phyloP scores from a whole-genome alignment of 2,797 vertebrate genomes.

The Esox masquinongy region DNA sequence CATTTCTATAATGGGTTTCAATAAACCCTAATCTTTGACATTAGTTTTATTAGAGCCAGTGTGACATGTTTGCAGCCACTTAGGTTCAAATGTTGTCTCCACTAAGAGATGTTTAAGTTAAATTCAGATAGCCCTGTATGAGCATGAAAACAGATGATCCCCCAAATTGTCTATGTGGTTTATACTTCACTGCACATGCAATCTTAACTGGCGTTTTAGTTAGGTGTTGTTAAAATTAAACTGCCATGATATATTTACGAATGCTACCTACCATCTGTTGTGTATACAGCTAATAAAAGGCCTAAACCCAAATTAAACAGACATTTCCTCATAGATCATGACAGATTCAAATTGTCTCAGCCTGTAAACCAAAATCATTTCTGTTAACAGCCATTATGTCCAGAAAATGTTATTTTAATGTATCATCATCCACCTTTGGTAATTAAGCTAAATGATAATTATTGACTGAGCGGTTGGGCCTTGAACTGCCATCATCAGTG shows the following conservation, averaged over 20 bases:
- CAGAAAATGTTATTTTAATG: not conserved
- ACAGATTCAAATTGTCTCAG: not conserved
- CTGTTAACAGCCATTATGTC: not conserved
- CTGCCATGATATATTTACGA: not conserved
- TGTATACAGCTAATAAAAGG: not conserved
- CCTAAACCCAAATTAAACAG: not conserved
- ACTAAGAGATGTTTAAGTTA: not conserved
- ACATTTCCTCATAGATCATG: not conserved
- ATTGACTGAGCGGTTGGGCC: not conserved
- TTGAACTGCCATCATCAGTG: not conserved
- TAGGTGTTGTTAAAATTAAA: not conserved
- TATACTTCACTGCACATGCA: not conserved
- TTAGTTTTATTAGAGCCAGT: not conserved
- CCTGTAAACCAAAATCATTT: not conserved
- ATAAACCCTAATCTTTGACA: too few relatives aligned
- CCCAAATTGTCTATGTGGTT: not conserved
- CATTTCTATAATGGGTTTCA: too few relatives aligned
- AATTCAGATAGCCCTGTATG: not conserved
- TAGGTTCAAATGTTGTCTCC: not conserved
- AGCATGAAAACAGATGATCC: not conserved
- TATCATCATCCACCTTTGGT: not conserved
- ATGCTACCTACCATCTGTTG: not conserved
- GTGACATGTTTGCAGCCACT: not conserved
- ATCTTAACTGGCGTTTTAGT: not conserved
- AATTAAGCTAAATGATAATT: not conserved